Percentiles rank a stretch among this genome's conserved stretches.
phyloP scores from a whole-genome alignment of 2,797 vertebrate genomes.

The Mormyrus hasselquistii region DNA sequence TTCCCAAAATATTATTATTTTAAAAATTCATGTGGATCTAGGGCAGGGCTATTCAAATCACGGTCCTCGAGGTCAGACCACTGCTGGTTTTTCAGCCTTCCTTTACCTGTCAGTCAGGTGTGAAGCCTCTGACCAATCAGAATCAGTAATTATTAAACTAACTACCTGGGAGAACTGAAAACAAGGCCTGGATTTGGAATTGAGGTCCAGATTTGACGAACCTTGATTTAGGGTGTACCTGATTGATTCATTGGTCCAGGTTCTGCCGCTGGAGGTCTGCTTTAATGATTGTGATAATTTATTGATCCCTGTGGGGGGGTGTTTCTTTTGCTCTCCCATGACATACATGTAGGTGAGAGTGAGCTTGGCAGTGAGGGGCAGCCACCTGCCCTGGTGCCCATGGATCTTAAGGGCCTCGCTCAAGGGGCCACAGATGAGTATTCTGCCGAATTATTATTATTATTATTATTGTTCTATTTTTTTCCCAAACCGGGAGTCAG shows the following conservation, averaged over 20 bases:
- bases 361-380: neutral
- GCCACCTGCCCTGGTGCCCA: neutral
- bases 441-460: too few species aligned
- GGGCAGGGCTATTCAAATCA: too few species aligned
- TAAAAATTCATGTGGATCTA: neutral
- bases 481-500: too few species aligned
- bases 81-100: too few species aligned
- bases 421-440: neutral
- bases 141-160: too few species aligned
- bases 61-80: too few species aligned
- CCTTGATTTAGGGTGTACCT: neutral
- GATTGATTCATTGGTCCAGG: neutral
- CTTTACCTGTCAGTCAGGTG: too few species aligned
- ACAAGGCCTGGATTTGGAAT: too few species aligned
- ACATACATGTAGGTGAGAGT: neutral
- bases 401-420: neutral
- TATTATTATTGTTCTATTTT: too few species aligned
- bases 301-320: neutral
- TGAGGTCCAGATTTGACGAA: too few species aligned
- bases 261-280: neutral
- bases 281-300: neutral
- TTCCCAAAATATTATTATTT: neutral
- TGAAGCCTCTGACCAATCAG: too few species aligned
- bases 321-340: neutral
- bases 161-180: too few species aligned